Percentiles rank a stretch among this genome's conserved stretches.
Conservation (phyloP, 2,888 invertebrate species). For the Brachyopa scutellaris region DNA sequence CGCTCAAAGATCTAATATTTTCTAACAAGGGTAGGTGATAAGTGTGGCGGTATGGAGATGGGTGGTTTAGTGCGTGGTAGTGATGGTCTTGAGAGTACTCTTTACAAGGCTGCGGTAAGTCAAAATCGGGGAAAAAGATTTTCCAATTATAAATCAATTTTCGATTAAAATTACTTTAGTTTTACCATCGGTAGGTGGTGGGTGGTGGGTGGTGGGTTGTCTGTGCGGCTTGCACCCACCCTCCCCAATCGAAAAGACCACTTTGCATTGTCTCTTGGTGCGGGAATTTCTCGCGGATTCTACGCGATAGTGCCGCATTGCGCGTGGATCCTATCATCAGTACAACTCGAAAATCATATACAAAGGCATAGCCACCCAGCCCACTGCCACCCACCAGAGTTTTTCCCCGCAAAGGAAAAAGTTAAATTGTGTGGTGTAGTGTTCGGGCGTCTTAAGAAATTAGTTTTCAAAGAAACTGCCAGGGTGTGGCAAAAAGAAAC, state of each 20-base stretch:
- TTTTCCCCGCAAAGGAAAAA: constrained; percentile 70
- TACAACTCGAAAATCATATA: constrained; percentile 46
- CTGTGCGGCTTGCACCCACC: constrained; percentile 37
- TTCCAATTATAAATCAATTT: constrained; percentile 82
- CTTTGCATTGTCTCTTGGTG: constrained; percentile 44
- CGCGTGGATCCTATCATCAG: constrained; percentile 46
- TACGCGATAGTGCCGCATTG: constrained; percentile 36
- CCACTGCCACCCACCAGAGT: constrained; percentile 1
- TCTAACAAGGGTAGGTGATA: constrained; percentile 72
- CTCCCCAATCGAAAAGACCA: background rate
- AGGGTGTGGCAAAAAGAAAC: constrained; percentile 39
- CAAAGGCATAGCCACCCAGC: background rate
- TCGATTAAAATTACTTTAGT: constrained; percentile 81
- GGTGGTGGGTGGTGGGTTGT: background rate
- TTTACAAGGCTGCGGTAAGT: constrained; percentile 78
- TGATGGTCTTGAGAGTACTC: too few species aligned
- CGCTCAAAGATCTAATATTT: constrained; percentile 65
- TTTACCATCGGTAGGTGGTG: background rate
- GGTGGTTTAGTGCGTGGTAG: background rate
- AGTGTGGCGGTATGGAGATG: constrained; percentile 35
- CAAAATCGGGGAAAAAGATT: constrained; percentile 81
- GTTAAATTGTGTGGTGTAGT: constrained; percentile 75
- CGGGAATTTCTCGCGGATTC: constrained; percentile 48
- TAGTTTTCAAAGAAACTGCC: constrained; percentile 71
- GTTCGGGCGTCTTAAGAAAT: constrained; percentile 75